These are phyloP conservation scores for Macrosteles quadrilineatus DNA, from an alignment of 1,140 invertebrate genomes.

Conservation along the genomic window DNA sequence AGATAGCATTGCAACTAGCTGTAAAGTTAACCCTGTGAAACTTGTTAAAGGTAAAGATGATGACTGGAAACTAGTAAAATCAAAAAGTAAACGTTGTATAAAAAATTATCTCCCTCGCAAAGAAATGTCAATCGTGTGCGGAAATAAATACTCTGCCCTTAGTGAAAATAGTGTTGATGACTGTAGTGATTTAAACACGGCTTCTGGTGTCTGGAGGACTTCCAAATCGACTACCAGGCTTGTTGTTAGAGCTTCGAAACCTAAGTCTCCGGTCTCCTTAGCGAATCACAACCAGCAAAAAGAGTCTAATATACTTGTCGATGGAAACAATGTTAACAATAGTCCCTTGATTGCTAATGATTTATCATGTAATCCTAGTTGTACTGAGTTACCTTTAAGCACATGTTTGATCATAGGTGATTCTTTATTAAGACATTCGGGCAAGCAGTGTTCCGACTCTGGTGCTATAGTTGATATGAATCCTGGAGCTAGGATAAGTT, in stretches of 20 bases:
- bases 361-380: neutral
- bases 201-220: neutral
- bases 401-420: neutral
- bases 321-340: neutral
- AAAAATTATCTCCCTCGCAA: neutral
- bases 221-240: neutral
- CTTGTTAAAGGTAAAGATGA: neutral
- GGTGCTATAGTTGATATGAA: neutral
- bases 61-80: neutral
- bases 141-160: neutral
- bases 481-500: neutral
- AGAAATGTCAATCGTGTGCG: neutral
- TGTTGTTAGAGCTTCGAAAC: too few species aligned
- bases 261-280: too few species aligned
- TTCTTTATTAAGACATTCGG: neutral
- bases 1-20: neutral
- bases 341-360: neutral
- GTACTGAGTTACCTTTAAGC: neutral
- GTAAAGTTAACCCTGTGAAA: neutral
- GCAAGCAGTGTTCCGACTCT: neutral
- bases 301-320: too few species aligned
- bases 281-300: too few species aligned
- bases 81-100: neutral
- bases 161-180: neutral
- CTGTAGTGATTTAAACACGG: neutral